Percentiles rank a stretch among this genome's conserved stretches.
phyloP scores from a whole-genome alignment of 2,797 vertebrate species.

The Balearica regulorum region DNA sequence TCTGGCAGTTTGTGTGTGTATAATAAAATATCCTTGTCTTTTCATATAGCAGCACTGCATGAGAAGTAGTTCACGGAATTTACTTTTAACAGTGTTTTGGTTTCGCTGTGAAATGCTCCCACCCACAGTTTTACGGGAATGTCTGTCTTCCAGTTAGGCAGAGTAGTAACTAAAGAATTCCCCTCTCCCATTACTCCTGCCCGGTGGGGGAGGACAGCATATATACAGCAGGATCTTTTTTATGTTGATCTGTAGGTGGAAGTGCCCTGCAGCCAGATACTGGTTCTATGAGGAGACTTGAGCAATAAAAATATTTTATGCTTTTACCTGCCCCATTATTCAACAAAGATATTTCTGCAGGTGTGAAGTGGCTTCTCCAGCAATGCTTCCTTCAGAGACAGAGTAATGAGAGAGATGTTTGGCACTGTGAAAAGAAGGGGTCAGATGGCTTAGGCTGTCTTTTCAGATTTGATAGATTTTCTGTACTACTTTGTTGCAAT shows the following conservation, averaged over 20 bases:
- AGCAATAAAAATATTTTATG: conserved; percentile 64
- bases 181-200: conserved; percentile 52
- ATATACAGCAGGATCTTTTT: conserved; percentile 52
- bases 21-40: conserved; percentile 2
- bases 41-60: conserved; percentile 14
- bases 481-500: not conserved
- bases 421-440: not conserved
- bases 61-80: conserved; percentile 60
- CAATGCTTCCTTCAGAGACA: not conserved
- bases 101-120: conserved; percentile 65
- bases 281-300: conserved; percentile 47
- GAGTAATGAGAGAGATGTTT: not conserved
- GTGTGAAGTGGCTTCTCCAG: conserved; percentile 47
- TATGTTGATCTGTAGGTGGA: conserved; percentile 58
- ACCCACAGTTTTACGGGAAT: conserved; percentile 57
- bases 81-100: conserved; percentile 63
- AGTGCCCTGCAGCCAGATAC: conserved; percentile 58
- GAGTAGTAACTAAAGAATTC: conserved; percentile 56
- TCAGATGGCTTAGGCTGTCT: not conserved
- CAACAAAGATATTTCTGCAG: conserved; percentile 57
- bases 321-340: conserved; percentile 32
- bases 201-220: conserved; percentile 63
- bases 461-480: not conserved
- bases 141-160: conserved; percentile 54
- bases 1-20: not conserved